phyloP scores from a whole-genome alignment of 2,113 vertebrate genomes.

The Esox niger region DNA sequence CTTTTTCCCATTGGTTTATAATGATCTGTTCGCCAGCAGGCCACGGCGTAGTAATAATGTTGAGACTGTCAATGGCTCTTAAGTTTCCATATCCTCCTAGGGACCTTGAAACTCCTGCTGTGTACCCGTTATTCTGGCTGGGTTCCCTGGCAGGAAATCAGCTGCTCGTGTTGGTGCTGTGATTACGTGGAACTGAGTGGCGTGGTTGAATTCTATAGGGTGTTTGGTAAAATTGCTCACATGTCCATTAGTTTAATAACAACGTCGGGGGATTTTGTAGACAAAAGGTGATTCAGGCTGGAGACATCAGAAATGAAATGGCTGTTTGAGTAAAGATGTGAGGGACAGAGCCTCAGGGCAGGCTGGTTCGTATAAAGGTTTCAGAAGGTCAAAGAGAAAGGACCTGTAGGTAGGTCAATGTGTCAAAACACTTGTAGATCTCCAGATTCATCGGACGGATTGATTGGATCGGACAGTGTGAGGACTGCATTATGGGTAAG shows the following conservation, averaged over 20 bases:
- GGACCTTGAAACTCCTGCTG: conserved; percentile 24
- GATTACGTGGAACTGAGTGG: conserved; percentile 21
- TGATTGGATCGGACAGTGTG: neutral
- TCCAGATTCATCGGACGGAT: neutral
- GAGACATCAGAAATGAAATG: conserved; percentile 2
- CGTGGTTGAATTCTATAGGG: conserved; percentile 19
- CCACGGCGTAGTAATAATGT: neutral
- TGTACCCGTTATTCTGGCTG: conserved; percentile 11
- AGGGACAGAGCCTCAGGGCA: conserved; percentile 1
- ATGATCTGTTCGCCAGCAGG: conserved; percentile 18
- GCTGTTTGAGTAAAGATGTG: conserved; percentile 15
- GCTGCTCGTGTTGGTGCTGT: conserved; percentile 19
- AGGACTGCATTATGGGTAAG: neutral
- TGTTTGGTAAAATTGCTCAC: conserved; percentile 15
- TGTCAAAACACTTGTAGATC: neutral
- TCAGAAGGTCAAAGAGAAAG: conserved; percentile 1
- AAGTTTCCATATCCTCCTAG: neutral
- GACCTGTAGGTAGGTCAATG: neutral
- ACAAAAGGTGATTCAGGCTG: conserved; percentile 3
- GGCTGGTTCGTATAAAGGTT: neutral
- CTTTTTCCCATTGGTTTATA: conserved; percentile 11
- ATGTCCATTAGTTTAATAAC: conserved; percentile 7
- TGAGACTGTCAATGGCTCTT: conserved; percentile 3
- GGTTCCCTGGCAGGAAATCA: conserved; percentile 15
- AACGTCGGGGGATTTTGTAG: neutral